phyloP scores from a whole-genome alignment of 2,888 invertebrate genomes.

The Crepidodera aurea region DNA sequence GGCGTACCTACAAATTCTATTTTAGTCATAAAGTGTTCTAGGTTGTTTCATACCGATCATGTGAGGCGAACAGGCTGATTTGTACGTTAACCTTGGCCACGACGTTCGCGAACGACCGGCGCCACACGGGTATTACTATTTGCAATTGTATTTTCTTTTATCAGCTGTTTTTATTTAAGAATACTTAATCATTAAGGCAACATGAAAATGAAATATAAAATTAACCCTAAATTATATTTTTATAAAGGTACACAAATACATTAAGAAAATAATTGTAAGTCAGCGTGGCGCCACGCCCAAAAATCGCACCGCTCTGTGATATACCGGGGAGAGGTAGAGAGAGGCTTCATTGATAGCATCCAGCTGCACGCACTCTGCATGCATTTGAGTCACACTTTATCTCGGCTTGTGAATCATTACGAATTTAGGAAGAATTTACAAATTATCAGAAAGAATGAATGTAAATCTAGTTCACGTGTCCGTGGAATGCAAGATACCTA shows the following conservation, averaged over 20 bases:
- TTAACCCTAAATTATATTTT: too few relatives aligned
- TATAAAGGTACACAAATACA: too few relatives aligned
- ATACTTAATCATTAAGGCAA: neutral
- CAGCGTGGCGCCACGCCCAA: conserved; percentile 9
- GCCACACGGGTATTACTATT: conserved; percentile 36
- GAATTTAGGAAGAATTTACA: neutral
- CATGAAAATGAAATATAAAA: neutral
- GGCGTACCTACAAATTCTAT: conserved; percentile 45
- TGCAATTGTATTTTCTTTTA: conserved; percentile 38
- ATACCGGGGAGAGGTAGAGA: neutral
- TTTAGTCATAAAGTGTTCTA: conserved; percentile 38
- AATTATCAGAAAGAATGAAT: neutral
- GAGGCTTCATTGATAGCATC: conserved; percentile 3
- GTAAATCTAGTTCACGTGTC: neutral
- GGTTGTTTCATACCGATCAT: neutral
- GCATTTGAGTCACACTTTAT: neutral
- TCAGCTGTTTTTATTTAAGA: conserved; percentile 40
- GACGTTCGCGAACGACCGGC: conserved; percentile 41
- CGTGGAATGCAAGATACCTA: neutral
- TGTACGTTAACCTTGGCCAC: conserved; percentile 53
- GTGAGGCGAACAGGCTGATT: neutral
- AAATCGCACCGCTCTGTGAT: neutral
- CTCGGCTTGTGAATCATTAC: neutral
- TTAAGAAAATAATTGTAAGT: neutral
- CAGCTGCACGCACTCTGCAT: neutral